Evolutionary conservation across 2,888 invertebrate genomes (phyloP), one percentile per base, ranked within the genome.

Genomic region (Aphelenchoides bicaudatus): DNA sequence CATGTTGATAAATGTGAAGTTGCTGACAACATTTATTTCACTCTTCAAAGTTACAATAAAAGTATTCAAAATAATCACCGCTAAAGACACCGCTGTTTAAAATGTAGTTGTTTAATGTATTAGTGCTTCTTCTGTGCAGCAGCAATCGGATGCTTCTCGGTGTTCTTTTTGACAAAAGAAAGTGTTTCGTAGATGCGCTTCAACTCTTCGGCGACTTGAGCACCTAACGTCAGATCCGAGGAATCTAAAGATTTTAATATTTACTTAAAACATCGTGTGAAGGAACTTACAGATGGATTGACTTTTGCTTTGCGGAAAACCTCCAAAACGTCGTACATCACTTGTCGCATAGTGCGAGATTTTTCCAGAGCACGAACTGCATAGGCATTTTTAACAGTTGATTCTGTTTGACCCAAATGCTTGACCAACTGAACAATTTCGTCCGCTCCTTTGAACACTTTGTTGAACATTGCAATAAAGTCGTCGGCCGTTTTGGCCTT

Each of bases 131-230:
- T n/a, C n/a, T n/a, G n/a, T n/a, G n/a, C n/a, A n/a, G 34, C 34
- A 6, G 43, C 23, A n/a, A n/a, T 8, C 23, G 16, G 16, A 25
- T 19, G 8, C 6, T 25, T 19, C 23, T 43, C 43, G 23, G 43
- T 25, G 43, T 43, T 43, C 16, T 43, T 19, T n/a, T 43, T 43
- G 16, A 43, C 43, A 19, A 8, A 8, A 10, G 16, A 21, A 19
- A 43, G 16, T n/a, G 43, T 43, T 19, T 43, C 43, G 43, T 43
- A 43, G 43, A 43, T 43, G 10, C 43, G 43, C 23, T 43, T 43
- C 8, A 43, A n/a, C 23, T 43, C 43, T 8, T 19, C 43, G 6
- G 43, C 43, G 6, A 43, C 43, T n/a, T 43, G 21, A n/a, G 43
- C 43, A n/a, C 21, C n/a, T 43, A 6, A 43, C 21, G 43, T 43